Conservation (phyloP, 53 echinoderm and acorn worm species). For the Temnopleurus reevesii region DNA sequence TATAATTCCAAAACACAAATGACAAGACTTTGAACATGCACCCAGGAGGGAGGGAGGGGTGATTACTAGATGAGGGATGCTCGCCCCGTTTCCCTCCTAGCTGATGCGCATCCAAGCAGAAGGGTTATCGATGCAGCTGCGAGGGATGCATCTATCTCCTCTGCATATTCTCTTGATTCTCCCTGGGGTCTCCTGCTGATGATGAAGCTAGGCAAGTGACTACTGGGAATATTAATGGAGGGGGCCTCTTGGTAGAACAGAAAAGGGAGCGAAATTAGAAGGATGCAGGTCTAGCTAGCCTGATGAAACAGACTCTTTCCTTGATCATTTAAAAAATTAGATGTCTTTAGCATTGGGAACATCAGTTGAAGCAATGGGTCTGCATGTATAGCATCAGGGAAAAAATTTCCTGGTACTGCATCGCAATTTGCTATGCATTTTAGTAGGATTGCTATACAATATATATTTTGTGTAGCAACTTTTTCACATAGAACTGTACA, state of each 20-base stretch:
- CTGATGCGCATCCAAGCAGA: conserved; percentile 12
- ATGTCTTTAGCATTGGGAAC: no score
- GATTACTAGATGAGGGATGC: not conserved
- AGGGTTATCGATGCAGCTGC: conserved; percentile 7
- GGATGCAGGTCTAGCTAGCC: not conserved
- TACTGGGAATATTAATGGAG: conserved; percentile 40
- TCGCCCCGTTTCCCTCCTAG: not conserved
- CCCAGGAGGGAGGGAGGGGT: no score
- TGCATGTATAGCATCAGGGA: no score
- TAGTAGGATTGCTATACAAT: no score
- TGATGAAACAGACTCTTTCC: not conserved
- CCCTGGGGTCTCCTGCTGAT: not conserved
- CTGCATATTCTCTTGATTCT: conserved; percentile 27
- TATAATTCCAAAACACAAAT: no score
- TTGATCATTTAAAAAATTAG: no score
- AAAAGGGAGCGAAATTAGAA: not conserved
- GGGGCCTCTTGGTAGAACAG: not conserved
- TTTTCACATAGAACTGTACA: no score
- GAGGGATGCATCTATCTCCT: not conserved
- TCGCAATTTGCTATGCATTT: no score
- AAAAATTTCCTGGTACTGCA: no score
- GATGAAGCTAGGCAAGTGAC: conserved; percentile 36
- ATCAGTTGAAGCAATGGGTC: no score
- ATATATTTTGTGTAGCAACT: no score
- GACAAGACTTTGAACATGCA: no score